A percentile compares a stretch with the other conserved stretches of the same genome.
These are phyloP conservation scores for Enoplolaimus lenunculus DNA, from an alignment of 2,888 invertebrate genomes.

Conservation along the genomic window DNA sequence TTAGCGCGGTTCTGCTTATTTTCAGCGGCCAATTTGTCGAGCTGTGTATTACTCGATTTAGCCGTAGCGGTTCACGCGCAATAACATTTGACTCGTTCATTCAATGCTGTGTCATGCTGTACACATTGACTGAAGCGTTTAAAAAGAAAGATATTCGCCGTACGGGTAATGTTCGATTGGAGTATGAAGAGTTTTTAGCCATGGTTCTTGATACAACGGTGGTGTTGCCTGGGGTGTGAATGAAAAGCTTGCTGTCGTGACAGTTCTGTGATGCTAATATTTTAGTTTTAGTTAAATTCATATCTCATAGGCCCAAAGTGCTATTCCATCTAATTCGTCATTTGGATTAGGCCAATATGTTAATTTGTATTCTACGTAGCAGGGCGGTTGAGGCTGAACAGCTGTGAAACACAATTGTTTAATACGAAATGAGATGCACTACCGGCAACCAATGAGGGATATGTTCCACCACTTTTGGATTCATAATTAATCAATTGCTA, in stretches of 20 bases:
- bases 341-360: no score
- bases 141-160: conserved; percentile 37
- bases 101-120: conserved; percentile 43
- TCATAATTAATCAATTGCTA: no score
- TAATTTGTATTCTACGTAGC: no score
- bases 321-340: no score
- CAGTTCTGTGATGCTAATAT: conserved; percentile 62
- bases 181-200: conserved; percentile 42
- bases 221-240: conserved; percentile 25
- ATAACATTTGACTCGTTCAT: conserved; percentile 45
- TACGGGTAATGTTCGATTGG: conserved; percentile 36
- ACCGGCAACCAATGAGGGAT: no score
- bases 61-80: conserved; percentile 31
- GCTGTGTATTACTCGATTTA: conserved; percentile 25
- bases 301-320: no score
- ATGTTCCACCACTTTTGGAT: no score
- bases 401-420: no score
- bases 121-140: conserved; percentile 42
- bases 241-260: conserved; percentile 46
- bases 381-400: no score
- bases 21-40: neutral
- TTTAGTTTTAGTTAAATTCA: no score
- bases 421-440: no score
- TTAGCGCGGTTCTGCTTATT: no score
- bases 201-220: conserved; percentile 37